These are phyloP conservation scores for Poecilus cupreus DNA, from an alignment of 2,888 invertebrate species.

Conservation along the genomic window DNA sequence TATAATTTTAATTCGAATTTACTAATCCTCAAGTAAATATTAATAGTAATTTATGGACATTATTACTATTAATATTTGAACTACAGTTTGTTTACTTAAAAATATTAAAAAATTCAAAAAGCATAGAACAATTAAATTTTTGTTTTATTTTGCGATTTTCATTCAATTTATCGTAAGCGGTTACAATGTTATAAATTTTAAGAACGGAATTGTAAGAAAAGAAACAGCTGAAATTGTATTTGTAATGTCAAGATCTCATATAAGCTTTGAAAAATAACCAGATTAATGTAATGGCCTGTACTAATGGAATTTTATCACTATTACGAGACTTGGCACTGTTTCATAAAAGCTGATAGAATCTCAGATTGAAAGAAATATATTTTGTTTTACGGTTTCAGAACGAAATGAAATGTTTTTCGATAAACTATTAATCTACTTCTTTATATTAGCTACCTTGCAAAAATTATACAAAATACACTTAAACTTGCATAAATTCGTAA, in stretches of 20 bases:
- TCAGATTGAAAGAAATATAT: constrained; percentile 20
- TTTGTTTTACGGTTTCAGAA: background rate
- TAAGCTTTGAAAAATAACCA: constrained; percentile 24
- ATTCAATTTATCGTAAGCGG: background rate
- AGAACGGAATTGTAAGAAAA: background rate
- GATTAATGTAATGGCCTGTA: constrained; percentile 17
- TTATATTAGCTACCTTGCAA: background rate
- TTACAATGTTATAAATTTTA: background rate
- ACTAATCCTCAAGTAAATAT: no score
- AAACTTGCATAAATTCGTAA: no score
- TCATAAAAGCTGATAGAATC: constrained; percentile 26
- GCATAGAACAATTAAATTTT: background rate
- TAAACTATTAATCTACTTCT: background rate
- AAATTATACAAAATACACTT: no score
- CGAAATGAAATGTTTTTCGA: background rate
- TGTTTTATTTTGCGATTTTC: background rate
- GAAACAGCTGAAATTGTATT: constrained; percentile 28
- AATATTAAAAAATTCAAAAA: no score
- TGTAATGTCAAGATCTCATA: constrained; percentile 20
- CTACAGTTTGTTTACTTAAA: no score
- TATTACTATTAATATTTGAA: no score
- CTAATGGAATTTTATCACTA: constrained; percentile 34
- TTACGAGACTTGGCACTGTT: constrained; percentile 33
- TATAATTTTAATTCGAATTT: no score
- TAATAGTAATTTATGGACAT: no score